Base-by-base conservation (phyloP, 2,888 invertebrate species). In the Thumatha senex region DNA sequence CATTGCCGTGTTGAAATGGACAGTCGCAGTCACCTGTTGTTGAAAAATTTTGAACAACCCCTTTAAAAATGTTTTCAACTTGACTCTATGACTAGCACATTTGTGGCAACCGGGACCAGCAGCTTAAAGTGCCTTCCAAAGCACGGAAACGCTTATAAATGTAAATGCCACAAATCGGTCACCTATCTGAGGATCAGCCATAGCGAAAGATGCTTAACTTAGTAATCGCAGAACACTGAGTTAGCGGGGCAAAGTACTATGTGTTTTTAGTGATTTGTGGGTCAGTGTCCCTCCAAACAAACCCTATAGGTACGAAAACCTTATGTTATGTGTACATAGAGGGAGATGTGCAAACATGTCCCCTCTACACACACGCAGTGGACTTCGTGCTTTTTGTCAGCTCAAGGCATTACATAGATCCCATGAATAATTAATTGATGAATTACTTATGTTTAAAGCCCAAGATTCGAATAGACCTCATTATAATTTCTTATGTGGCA, bases 401-500 rank as follows among this genome's bases (percentile, higher is more conserved):
- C 40, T 50, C 49, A 50, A 35, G 34, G 43, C 44, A 30, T 34
- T 11, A 31, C 44, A 31, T 33, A 34, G 15, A 18, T 24, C 45
- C 14, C 45, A 29, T 33, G 33, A 33, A 51, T 43, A 46, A 47
- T 24, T 40, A 47, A 46, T 43, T 43, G 30, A 42, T 47, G 38
- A 51, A 46, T 38, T 24, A 10, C 12, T 45, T 30, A 36, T 34
- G n/a, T 45, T 33, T 30, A 11, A 13, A 42, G 24, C 15, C 29
- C 24, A 47, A 38, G 40, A 48, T 34, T 46, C 29, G 40, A 41
- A 42, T 8, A 11, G 45, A n/a, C n/a, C n/a, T 42, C 44, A 51
- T 51, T 48, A 48, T 9, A 48, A 46, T 48, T 51, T 13, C 45
- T 48, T 42, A 46, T 42, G 10, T 39, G 34, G 18, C 35, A 35